These are phyloP conservation scores for Sweltsa coloradensis DNA, from an alignment of 1,140 invertebrate species.

Conservation along the genomic window DNA sequence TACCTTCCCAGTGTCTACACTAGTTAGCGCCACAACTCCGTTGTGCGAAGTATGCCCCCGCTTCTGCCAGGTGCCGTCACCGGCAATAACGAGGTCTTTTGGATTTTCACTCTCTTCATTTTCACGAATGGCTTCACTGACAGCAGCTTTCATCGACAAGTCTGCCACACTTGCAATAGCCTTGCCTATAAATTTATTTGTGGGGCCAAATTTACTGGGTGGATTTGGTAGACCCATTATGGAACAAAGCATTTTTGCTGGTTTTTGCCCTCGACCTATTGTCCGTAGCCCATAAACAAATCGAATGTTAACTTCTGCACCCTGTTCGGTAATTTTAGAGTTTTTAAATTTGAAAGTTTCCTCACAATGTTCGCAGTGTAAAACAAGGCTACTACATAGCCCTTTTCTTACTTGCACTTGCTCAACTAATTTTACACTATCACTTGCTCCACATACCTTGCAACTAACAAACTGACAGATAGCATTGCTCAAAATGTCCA, in stretches of 20 bases:
- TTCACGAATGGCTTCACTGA: constrained; percentile 4
- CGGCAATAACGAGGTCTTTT: constrained; percentile 7
- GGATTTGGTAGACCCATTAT: constrained; percentile 9
- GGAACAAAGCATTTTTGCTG: constrained; percentile 10
- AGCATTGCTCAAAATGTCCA: too few species aligned
- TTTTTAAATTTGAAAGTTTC: too few species aligned
- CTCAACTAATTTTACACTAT: too few species aligned
- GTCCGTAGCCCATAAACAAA: constrained; percentile 8
- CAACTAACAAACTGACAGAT: too few species aligned
- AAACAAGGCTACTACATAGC: too few species aligned
- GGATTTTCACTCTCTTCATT: constrained; percentile 9
- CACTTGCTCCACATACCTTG: too few species aligned
- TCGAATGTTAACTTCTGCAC: constrained; percentile 6
- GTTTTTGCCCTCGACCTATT: constrained; percentile 8
- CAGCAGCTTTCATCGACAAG: constrained; percentile 11
- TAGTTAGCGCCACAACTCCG: constrained; percentile 8
- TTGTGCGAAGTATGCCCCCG: constrained; percentile 9
- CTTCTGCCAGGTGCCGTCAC: constrained; percentile 15
- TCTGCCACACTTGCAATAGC: constrained; percentile 10
- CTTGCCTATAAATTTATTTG: constrained; percentile 4
- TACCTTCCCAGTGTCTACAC: constrained; percentile 11
- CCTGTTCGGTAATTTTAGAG: too few species aligned
- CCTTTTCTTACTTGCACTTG: too few species aligned
- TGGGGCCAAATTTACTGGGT: not conserved
- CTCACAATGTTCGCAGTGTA: too few species aligned